Evolutionary conservation across 2,113 vertebrate genomes (phyloP).

Genomic region (Calyptommatus sinebrachiatus): DNA sequence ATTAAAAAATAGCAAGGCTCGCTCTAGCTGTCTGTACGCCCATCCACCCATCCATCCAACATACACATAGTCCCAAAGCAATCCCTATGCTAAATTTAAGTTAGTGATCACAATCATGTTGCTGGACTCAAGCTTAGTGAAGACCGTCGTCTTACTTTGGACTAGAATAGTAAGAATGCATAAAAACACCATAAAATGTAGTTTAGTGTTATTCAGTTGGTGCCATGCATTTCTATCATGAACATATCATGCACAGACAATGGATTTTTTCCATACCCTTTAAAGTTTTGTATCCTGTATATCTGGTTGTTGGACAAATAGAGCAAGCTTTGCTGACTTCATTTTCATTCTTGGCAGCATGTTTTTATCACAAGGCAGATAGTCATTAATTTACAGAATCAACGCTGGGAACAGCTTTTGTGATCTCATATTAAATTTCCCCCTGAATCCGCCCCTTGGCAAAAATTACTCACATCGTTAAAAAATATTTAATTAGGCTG

Average conservation of each 20-base stretch:
- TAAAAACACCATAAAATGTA: constrained; percentile 30
- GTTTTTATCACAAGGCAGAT: constrained; percentile 91
- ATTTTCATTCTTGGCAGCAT: constrained; percentile 87
- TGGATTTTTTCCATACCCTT: constrained; percentile 75
- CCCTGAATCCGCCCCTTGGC: constrained; percentile 92
- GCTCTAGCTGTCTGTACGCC: neutral
- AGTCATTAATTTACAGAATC: constrained; percentile 96
- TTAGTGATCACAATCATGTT: constrained; percentile 25
- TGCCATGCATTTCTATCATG: constrained; percentile 68
- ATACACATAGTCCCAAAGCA: neutral
- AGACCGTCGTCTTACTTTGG: constrained; percentile 32
- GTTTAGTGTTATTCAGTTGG: constrained; percentile 53
- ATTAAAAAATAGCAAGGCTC: neutral
- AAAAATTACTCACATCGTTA: constrained; percentile 98
- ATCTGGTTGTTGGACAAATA: constrained; percentile 85
- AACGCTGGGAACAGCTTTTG: constrained; percentile 94
- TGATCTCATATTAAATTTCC: constrained; percentile 95
- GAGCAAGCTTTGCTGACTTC: constrained; percentile 81
- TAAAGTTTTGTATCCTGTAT: constrained; percentile 79
- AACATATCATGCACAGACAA: constrained; percentile 60
- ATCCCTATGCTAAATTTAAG: constrained; percentile 35
- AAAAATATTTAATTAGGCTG: constrained; percentile 98
- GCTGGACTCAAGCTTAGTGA: constrained; percentile 38
- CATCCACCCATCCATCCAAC: constrained; percentile 19
- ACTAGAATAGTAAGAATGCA: constrained; percentile 29